Evolutionary conservation across 2,888 invertebrate species (phyloP).

Genomic region (Phoenoteleia sp.): DNA sequence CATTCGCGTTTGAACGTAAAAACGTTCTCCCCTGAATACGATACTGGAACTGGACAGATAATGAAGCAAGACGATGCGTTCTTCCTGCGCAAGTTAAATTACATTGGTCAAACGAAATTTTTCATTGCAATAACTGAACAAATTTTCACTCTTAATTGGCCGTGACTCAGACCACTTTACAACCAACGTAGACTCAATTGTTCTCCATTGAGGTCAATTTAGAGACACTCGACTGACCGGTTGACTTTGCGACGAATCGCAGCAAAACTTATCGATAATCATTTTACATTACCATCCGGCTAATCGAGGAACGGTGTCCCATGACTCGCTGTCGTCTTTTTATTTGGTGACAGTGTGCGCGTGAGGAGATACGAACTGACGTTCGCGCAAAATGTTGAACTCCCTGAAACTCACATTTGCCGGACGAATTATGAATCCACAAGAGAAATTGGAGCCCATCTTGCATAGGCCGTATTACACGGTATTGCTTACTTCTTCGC

Average conservation of each 20-base stretch:
- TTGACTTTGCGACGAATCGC: constrained; percentile 26
- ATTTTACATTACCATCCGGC: not conserved
- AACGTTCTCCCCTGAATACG: too few species aligned
- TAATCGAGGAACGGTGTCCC: not conserved
- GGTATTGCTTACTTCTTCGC: constrained; percentile 64
- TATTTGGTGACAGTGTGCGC: not conserved
- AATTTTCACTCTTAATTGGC: constrained; percentile 72
- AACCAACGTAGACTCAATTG: constrained; percentile 67
- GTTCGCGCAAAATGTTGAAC: constrained; percentile 46
- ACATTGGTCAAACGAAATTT: constrained; percentile 44
- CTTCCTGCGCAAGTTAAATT: constrained; percentile 28
- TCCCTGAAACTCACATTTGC: constrained; percentile 41
- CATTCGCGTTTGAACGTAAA: too few species aligned
- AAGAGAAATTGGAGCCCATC: constrained; percentile 68
- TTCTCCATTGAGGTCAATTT: constrained; percentile 70
- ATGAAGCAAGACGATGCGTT: constrained; percentile 9
- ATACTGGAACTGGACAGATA: too few species aligned
- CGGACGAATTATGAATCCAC: constrained; percentile 63
- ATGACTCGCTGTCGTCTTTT: too few species aligned
- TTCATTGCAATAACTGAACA: constrained; percentile 59
- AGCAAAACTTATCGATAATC: constrained; percentile 54
- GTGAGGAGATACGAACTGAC: constrained; percentile 29
- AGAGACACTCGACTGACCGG: constrained; percentile 40
- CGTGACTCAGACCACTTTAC: constrained; percentile 72
- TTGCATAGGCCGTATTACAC: constrained; percentile 65